Percentiles rank a stretch among this genome's conserved stretches.
These are phyloP conservation scores for Trichonephila inaurata DNA, from an alignment of 1,140 invertebrate genomes.

Conservation along the genomic window DNA sequence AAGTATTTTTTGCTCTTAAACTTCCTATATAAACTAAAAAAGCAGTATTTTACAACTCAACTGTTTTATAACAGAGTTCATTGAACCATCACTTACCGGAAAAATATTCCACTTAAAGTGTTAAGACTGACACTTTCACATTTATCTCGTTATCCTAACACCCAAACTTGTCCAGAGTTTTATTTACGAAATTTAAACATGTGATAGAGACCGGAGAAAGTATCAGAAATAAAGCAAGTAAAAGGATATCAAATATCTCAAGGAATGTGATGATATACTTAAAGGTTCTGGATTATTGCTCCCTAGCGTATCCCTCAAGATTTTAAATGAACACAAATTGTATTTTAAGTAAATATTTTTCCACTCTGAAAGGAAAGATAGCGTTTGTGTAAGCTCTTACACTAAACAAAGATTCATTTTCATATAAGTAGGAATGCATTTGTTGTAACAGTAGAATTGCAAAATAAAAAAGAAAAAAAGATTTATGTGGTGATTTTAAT, in stretches of 20 bases:
- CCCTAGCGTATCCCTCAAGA: not conserved
- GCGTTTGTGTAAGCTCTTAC: too few species aligned
- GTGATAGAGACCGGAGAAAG: not conserved
- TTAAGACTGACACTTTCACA: not conserved
- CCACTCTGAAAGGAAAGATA: too few species aligned
- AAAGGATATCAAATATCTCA: not conserved
- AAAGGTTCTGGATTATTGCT: not conserved
- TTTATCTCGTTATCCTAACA: constrained; percentile 15
- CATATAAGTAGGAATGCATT: too few species aligned
- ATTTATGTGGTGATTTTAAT: too few species aligned
- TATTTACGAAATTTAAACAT: constrained; percentile 12
- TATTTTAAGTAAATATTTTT: not conserved
- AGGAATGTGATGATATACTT: not conserved
- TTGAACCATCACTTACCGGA: not conserved
- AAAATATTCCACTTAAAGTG: not conserved
- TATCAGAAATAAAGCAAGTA: not conserved
- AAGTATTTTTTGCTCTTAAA: not conserved
- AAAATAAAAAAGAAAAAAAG: too few species aligned
- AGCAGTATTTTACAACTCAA: not conserved
- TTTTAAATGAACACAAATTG: not conserved
- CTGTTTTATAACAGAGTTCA: not conserved
- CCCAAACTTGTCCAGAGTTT: not conserved
- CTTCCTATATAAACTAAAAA: not conserved
- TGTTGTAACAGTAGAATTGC: too few species aligned
- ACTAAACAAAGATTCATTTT: too few species aligned